Base-by-base conservation (phyloP, 2,113 vertebrate species). In the Mugil cephalus region DNA sequence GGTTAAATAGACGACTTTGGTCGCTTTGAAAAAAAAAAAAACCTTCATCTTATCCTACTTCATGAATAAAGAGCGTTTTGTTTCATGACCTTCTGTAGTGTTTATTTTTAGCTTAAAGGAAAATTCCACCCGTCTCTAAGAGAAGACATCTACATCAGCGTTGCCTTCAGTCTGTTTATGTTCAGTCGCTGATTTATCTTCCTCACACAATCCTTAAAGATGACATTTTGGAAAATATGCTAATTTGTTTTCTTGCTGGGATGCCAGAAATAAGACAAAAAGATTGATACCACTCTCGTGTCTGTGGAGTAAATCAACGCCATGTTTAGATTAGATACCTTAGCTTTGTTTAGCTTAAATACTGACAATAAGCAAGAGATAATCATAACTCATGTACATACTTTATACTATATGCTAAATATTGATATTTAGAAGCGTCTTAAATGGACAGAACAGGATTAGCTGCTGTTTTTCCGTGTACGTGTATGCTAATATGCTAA, bases 61-160 rank as follows among this genome's bases (percentile, higher is more conserved):
- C 40, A 69, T 38, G 35, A 74, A 70, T 14, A 70, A 74, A 56
- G 39, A 72, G 24, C 17, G 12, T 73, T 60, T 61, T 68, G 45
- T 67, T 69, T 78, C 45, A 65, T 53, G 52, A 72, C 63, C 67
- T 63, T 72, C 64, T 36, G 45, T 87, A 86, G 86, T 87, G 84
- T 85, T 84, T 7, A 66, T 46, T 80, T 73, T 73, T 64, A 85
- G 74, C 63, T 76, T 74, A 17, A 67, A 69, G 68, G 17, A 46
- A 64, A 76, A 46, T 60, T 59, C 55, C 74, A 21, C 50, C 36
- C n/a, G 10, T 64, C 30, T 55, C 61, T 14, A 11, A 38, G n/a
- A 35, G 7, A 48, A 74, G 59, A 70, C 18, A 54, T 38, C 48
- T 9, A 14, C 46, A 34, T 45, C 65, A 19, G 18, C 8, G 8